Evolutionary conservation across 2,888 invertebrate genomes (phyloP), one percentile per base, ranked within the genome.

Genomic region (Synergus laeviventris): DNA sequence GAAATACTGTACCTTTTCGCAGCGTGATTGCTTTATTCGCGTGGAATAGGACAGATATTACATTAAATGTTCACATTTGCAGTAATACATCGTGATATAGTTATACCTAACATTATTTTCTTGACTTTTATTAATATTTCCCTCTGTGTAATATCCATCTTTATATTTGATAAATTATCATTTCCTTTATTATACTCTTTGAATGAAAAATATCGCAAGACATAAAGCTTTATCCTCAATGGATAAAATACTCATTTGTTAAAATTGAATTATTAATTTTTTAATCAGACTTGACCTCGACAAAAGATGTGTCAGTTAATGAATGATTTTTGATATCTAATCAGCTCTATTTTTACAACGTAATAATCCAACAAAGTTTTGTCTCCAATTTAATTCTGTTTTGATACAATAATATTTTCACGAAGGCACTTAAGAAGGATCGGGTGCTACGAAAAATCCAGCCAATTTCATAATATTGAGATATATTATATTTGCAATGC

Each of bases 261-360:
- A 70, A 70, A 70, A 49, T 49, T 70, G 70, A 70, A 49, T 70
- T 49, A 70, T 70, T 70, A 54, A 66, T 70, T 49, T 70, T 70
- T 70, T 49, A 70, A 70, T 70, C 49, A 31, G n/a, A 9, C 31
- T 54, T 70, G 70, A 70, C 70, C 70, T 49, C 49, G 45, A 49
- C 49, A 70, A 45, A 24, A 31, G n/a, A 45, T 70, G n/a, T n/a
- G 45, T 70, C 66, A 49, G 45, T n/a, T 59, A 59, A 18, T 24
- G 14, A 70, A 70, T 31, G 31, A 49, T 45, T 45, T 70, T 49
- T 70, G 31, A 70, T 70, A 70, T n/a, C 66, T 31, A 45, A 66
- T 66, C 66, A 45, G n/a, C 24, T 42, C 24, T 42, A 24, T 66
- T 66, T 66, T 45, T 31, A 66, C 24, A 1, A 66, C 9, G 45